These are phyloP conservation scores for Tachysurus vachellii DNA, from an alignment of 2,113 vertebrate species.

Conservation along the genomic window DNA sequence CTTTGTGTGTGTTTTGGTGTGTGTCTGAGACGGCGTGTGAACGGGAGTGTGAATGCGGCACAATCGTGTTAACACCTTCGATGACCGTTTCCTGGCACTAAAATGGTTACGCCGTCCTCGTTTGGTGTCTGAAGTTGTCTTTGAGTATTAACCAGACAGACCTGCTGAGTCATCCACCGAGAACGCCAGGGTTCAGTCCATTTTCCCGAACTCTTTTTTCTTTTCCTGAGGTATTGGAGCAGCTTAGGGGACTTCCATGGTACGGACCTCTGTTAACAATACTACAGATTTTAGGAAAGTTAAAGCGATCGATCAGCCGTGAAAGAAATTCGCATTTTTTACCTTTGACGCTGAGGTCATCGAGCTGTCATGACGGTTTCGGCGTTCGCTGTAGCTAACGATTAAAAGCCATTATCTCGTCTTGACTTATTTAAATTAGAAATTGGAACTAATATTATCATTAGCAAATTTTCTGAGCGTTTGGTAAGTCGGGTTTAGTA, in stretches of 20 bases:
- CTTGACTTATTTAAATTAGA: not conserved
- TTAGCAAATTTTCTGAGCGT: not conserved
- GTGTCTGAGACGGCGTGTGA: not conserved
- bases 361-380: not conserved
- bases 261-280: not conserved
- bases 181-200: not conserved
- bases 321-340: not conserved
- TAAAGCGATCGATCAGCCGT: not conserved
- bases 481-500: not conserved
- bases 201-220: not conserved
- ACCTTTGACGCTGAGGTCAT: not conserved
- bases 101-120: conserved; percentile 11
- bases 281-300: not conserved
- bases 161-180: conserved; percentile 24
- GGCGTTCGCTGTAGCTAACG: not conserved
- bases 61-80: conserved; percentile 25
- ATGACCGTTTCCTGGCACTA: conserved; percentile 48
- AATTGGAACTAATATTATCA: not conserved
- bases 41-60: conserved; percentile 49
- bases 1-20: conserved; percentile 49
- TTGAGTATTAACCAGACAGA: conserved; percentile 9
- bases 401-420: not conserved
- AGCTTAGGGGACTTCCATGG: conserved; percentile 16
- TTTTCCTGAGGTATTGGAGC: not conserved
- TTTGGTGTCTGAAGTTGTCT: conserved; percentile 37